Evolutionary conservation across 37 sponge, comb jelly and placozoan species (phyloP).

Genomic region (Eunapius fragilis): DNA sequence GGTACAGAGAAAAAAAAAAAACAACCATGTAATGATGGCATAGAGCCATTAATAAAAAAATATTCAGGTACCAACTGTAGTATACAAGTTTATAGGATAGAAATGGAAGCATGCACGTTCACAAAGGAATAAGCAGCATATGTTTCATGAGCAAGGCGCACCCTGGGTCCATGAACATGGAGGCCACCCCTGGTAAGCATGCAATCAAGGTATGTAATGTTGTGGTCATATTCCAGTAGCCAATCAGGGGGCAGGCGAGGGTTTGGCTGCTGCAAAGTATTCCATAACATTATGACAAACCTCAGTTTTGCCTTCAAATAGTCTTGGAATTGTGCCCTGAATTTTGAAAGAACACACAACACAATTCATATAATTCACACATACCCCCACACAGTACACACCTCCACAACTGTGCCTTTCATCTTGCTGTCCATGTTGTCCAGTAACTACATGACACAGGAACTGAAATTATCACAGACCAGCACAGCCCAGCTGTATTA

Average conservation of each 20-base stretch:
- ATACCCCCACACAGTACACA: not conserved
- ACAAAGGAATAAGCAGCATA: too few relatives aligned
- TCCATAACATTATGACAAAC: slow-evolving; percentile 16
- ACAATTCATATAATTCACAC: not conserved
- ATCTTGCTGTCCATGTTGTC: slow-evolving; percentile 97
- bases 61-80: too few relatives aligned
- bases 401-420: slow-evolving; percentile 97
- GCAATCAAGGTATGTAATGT: too few relatives aligned
- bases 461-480: not conserved
- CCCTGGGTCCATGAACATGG: too few relatives aligned
- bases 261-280: not conserved
- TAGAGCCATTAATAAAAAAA: too few relatives aligned
- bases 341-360: not conserved
- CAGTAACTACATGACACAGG: slow-evolving; percentile 64
- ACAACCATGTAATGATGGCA: not conserved
- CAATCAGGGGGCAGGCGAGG: too few relatives aligned
- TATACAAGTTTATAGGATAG: too few relatives aligned
- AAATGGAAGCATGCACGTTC: too few relatives aligned
- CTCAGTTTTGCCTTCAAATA: slow-evolving; percentile 96
- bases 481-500: too few relatives aligned
- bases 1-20: slow-evolving; percentile 1
- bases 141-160: too few relatives aligned
- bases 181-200: too few relatives aligned
- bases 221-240: too few relatives aligned
- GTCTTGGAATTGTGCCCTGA: slow-evolving; percentile 89